These are phyloP conservation scores for Magallana angulata DNA, from an alignment of 1,140 invertebrate species.

Conservation along the genomic window DNA sequence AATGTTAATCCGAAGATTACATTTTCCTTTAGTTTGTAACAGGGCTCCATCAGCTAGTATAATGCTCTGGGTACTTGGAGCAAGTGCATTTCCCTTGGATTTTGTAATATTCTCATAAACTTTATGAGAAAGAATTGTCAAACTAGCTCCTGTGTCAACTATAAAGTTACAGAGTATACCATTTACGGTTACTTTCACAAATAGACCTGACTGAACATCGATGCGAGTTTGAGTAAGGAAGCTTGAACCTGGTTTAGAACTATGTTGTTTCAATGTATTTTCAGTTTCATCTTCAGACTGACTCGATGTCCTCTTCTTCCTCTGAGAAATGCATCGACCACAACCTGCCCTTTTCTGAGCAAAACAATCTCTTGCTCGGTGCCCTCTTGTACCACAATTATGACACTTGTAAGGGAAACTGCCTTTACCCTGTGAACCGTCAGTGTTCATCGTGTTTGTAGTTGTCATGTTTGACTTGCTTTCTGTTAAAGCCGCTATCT, in stretches of 20 bases:
- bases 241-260: neutral
- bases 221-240: neutral
- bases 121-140: neutral
- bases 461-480: neutral
- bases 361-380: neutral
- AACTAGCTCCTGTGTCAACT: constrained; percentile 20
- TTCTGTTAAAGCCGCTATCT: neutral
- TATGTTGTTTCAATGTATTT: neutral
- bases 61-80: neutral
- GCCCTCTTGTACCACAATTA: constrained; percentile 27
- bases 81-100: neutral
- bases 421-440: too few species aligned
- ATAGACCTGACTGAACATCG: constrained; percentile 9
- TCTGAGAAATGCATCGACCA: neutral
- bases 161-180: neutral
- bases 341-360: neutral
- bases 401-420: constrained; percentile 17
- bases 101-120: neutral
- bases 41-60: neutral
- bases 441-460: neutral
- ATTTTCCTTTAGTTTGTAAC: constrained; percentile 38
- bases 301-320: neutral
- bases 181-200: neutral
- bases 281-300: neutral
- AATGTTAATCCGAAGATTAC: neutral